Evolutionary conservation across 2,113 vertebrate species (phyloP), one percentile per base, ranked within the genome.

Genomic region (Amblyopsis rosae): DNA sequence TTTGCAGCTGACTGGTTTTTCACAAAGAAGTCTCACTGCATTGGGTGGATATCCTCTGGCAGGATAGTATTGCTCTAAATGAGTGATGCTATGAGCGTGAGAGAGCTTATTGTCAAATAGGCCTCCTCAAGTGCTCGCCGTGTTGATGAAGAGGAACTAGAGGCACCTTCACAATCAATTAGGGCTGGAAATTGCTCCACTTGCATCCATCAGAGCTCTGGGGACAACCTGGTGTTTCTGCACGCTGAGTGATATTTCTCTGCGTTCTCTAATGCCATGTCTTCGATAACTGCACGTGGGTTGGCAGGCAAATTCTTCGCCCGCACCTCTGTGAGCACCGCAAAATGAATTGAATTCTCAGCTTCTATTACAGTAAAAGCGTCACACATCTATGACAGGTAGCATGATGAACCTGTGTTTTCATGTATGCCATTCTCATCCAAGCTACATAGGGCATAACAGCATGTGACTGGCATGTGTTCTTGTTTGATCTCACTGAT

Each of bases 91-190:
- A 26, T 26, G 26, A 67, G 68, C 19, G 64, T 62, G 50, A 59
- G 54, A 35, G 61, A 12, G 3, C 54, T 65, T 69, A 35, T 49
- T 70, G 35, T 71, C 10, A 59, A 26, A 70, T 72, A 46, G 17
- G 65, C 71, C 62, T 71, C 35, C 6, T 48, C 19, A 71, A 63
- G 48, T 62, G 48, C 3, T 32, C 19, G 10, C 54, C 58, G 68
- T 73, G 15, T 15, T 65, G 55, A 73, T 75, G 46, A 69, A 76
- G 77, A 58, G 26, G 33, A 19, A 70, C 69, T 55, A 13, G 59
- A 72, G 15, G 66, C 61, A 74, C 70, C 50, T 41, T 70, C 50
- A 61, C 10, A 26, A 72, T 84, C 79, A 80, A 64, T 85, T 77
- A 76, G 59, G 13, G 62, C 48, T 81, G 81, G 61, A 76, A 11